A percentile compares a stretch with the other conserved stretches of the same genome.
These are phyloP conservation scores for Acanthurus lineatus DNA, from an alignment of 2,797 vertebrate species.

Conservation along the genomic window DNA sequence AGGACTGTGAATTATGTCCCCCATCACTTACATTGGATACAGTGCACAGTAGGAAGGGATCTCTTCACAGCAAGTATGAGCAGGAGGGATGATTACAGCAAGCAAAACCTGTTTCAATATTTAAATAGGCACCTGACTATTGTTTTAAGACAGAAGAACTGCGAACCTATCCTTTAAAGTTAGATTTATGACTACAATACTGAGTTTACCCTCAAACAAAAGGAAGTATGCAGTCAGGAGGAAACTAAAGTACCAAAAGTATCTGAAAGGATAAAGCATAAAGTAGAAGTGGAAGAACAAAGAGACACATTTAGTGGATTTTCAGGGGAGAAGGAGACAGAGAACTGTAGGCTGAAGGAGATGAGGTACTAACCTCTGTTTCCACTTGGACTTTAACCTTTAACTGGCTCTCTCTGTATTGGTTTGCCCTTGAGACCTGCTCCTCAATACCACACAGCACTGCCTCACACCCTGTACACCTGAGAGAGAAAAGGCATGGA, in stretches of 20 bases:
- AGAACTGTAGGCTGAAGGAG: conserved; percentile 7
- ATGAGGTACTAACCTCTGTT: conserved; percentile 90
- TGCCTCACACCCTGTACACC: conserved; percentile 95
- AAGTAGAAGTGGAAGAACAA: conserved; percentile 6
- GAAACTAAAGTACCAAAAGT: conserved; percentile 60
- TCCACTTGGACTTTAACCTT: conserved; percentile 98
- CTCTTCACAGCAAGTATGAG: not conserved
- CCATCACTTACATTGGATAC: not conserved
- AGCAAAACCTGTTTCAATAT: not conserved
- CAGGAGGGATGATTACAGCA: conserved; percentile 5
- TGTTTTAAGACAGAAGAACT: not conserved
- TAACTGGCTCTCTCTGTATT: conserved; percentile 95
- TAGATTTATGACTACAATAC: not conserved
- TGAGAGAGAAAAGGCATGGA: conserved; percentile 59
- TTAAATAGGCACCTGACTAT: not conserved
- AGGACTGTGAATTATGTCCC: not conserved
- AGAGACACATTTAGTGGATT: conserved; percentile 51
- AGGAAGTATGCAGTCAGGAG: conserved; percentile 18
- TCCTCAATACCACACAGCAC: conserved; percentile 96
- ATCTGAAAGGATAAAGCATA: conserved; percentile 38
- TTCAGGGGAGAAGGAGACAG: not conserved
- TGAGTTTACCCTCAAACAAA: conserved; percentile 1
- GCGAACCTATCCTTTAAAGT: not conserved
- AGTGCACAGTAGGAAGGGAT: not conserved
- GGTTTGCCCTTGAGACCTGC: conserved; percentile 95